Evolutionary conservation across 2,113 vertebrate species (phyloP), one percentile per base, ranked within the genome.

Genomic region (Chaetodon trifascialis): DNA sequence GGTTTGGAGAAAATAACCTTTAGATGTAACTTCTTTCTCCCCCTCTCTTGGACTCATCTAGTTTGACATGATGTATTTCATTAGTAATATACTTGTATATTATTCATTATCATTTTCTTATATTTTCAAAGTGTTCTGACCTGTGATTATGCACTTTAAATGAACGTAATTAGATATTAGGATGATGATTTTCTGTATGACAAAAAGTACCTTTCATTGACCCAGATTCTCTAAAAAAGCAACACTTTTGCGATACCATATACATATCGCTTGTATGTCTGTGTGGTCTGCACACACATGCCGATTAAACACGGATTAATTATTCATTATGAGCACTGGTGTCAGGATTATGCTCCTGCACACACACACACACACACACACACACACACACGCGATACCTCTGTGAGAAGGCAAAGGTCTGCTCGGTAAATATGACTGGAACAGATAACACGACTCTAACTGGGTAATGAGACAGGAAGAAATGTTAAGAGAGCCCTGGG

Each of bases 391-490:
- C 19, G 52, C 52, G 44, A 65, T 36, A 67, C 36, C 63, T 72
- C 73, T 65, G 44, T 77, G 66, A 63, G 65, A 65, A 80, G 73
- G 59, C 71, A 87, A 87, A 84, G 73, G 86, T 84, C 83, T 90
- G 76, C 72, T 60, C 52, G 7, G 84, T 91, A 90, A 91, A 92
- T 92, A 89, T 92, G 90, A 89, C 84, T 65, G 42, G 64, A 49
- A 84, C 68, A 84, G 92, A 93, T 92, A 90, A 87, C 83, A 51
- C 40, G 30, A 54, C 63, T 80, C 88, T 86, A 76, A 78, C 75
- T 84, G 86, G 76, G 76, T 89, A 89, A 87, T 89, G 86, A 92
- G 81, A 88, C 87, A 81, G 46, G 73, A 77, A 70, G 75, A 90
- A 86, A 86, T 91, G 85, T 85, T 83, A 88, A 84, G 66, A 84